Evolutionary conservation across 2,797 vertebrate genomes (phyloP), one percentile per base, ranked within the genome.

Genomic region (Spinus olivaceus): DNA sequence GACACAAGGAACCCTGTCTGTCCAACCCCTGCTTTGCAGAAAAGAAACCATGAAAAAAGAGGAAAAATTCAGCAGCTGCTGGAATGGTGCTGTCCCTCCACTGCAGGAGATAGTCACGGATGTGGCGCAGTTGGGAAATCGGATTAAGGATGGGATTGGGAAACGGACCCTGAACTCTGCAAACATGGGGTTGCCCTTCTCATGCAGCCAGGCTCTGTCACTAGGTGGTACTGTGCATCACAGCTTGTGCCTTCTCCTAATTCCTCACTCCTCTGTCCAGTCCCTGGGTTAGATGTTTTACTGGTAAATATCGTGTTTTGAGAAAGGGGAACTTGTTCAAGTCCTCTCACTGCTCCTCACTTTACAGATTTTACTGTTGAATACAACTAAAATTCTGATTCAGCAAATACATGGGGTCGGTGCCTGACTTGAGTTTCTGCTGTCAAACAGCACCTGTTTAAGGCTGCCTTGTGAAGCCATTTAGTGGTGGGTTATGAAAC

Each of bases 211-310:
- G 53, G 81, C 79, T 94, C 83, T 83, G 94, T 93, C 94, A 95
- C 95, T 96, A 97, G 95, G 86, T 96, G 95, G 96, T 96, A 95
- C 90, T 95, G 92, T 96, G 88, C 74, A 88, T 96, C 91, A 50
- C 78, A 72, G 88, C 95, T 96, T 95, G 0, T 66, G 86, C 51
- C 81, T 86, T 44, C 42, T 21, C 54, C 65, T 24, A 32, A 42
- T 65, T 71, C 60, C 50, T 83, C 14, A 3, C 44, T 80, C 89
- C 44, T 80, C 89, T 47, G 23, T 30, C 66, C 41, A 28, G 63
- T n/a, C 42, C 21, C 69, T 28, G 56, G 11, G 30, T 66, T 61
- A 46, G 37, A 51, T 14, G 3, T 56, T 81, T 79, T 39, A 11
- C 50, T 78, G 30, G 24, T 18, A 81, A 72, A 76, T 76, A 56